Conservation (phyloP, 2,113 vertebrate species). For the rat (Rattus norvegicus) region DNA sequence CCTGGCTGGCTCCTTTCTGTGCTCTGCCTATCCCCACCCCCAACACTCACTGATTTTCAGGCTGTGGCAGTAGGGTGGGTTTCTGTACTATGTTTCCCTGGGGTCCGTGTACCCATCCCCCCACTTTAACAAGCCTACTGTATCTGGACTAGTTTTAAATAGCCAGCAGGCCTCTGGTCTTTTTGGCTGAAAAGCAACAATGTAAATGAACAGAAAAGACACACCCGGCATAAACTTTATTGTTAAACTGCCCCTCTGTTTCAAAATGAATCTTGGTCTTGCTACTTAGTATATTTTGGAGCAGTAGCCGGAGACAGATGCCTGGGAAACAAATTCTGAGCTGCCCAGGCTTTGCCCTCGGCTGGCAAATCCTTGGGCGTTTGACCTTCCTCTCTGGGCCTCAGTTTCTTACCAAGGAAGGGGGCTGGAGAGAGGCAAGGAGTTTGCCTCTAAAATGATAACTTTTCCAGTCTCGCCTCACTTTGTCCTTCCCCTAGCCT, state of each 20-base stretch:
- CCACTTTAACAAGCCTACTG: slow-evolving; percentile 72
- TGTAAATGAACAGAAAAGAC: slow-evolving; percentile 78
- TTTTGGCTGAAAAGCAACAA: slow-evolving; percentile 81
- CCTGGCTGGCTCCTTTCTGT: neutral
- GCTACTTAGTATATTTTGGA: slow-evolving; percentile 11
- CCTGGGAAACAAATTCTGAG: neutral
- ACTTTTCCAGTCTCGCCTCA: neutral
- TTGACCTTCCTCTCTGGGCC: neutral
- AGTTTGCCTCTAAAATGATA: neutral
- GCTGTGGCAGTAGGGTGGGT: neutral
- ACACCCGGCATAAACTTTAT: slow-evolving; percentile 77
- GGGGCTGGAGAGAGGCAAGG: no score
- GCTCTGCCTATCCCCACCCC: no score
- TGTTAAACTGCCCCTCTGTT: slow-evolving; percentile 81
- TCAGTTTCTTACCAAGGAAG: neutral
- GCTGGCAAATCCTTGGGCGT: neutral
- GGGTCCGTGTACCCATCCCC: slow-evolving; percentile 68
- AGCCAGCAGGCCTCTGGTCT: slow-evolving; percentile 80
- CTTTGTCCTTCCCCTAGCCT: no score
- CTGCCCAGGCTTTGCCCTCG: neutral
- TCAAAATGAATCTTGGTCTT: slow-evolving; percentile 26
- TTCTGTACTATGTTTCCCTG: slow-evolving; percentile 71
- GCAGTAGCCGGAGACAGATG: neutral
- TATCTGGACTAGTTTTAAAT: slow-evolving; percentile 88
- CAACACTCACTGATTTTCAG: neutral